Evolutionary conservation across 2,113 vertebrate genomes (phyloP).

Genomic region (Calypte anna): DNA sequence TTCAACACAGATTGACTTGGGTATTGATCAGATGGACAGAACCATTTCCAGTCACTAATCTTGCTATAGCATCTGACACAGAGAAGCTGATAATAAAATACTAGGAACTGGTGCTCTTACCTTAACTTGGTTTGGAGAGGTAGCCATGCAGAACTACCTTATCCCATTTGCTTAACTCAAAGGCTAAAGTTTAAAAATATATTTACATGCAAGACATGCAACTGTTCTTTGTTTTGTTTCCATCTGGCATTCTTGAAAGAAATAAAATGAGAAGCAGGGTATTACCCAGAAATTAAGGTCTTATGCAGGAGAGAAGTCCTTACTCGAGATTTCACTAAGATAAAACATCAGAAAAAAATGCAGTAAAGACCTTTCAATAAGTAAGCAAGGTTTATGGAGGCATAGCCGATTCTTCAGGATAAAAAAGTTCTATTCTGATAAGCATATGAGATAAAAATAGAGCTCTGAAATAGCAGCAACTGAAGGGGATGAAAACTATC

Average conservation of each 20-base stretch:
- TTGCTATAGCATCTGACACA: not conserved
- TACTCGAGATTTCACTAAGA: not conserved
- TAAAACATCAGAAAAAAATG: not conserved
- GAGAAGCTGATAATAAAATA: not conserved
- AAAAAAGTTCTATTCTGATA: not conserved
- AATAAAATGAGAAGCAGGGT: not conserved
- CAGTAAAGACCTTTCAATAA: not conserved
- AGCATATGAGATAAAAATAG: not conserved
- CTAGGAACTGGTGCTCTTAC: not conserved
- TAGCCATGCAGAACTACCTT: not conserved
- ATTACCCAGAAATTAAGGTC: not conserved
- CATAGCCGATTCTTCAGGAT: not conserved
- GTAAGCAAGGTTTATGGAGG: not conserved
- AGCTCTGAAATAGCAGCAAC: not conserved
- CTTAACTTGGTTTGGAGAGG: not conserved
- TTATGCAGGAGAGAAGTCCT: not conserved
- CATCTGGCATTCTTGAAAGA: not conserved
- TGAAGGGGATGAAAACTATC: not conserved
- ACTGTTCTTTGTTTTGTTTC: not conserved
- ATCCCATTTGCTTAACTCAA: not conserved
- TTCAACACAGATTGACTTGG: not conserved
- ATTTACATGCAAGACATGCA: not conserved
- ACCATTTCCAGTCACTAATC: not conserved
- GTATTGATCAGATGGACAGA: constrained; percentile 1
- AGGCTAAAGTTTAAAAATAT: not conserved